These are phyloP conservation scores for Drosophila simulans DNA, from an alignment of 1,140 invertebrate genomes.

Conservation along the genomic window DNA sequence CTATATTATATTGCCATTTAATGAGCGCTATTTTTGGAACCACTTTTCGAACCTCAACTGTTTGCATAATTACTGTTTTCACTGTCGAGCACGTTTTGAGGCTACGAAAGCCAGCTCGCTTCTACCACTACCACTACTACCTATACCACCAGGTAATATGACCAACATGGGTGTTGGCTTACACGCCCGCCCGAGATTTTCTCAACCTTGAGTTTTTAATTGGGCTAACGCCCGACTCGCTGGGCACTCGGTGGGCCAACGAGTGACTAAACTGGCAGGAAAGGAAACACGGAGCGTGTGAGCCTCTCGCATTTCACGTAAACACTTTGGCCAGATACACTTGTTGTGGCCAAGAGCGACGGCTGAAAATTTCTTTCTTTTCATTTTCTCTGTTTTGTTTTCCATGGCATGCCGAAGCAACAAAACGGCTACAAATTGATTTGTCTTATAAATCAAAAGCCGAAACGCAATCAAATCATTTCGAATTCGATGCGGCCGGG, in stretches of 20 bases:
- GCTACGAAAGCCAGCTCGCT: conserved; percentile 53
- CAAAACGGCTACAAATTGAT: conserved; percentile 75
- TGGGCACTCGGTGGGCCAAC: conserved; percentile 17
- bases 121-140: conserved; percentile 1
- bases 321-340: conserved; percentile 31
- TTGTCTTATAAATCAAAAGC: conserved; percentile 72
- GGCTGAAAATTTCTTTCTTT: conserved; percentile 12
- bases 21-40: neutral
- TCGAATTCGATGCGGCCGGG: neutral
- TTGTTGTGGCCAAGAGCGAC: conserved; percentile 41
- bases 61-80: conserved; percentile 67
- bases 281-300: conserved; percentile 59
- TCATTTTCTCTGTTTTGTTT: conserved; percentile 37
- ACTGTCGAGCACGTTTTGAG: conserved; percentile 75
- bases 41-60: neutral
- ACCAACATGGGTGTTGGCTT: conserved; percentile 42
- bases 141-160: conserved; percentile 17
- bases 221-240: conserved; percentile 59
- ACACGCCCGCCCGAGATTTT: conserved; percentile 63
- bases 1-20: neutral
- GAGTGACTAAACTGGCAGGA: conserved; percentile 16
- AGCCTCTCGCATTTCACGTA: conserved; percentile 57
- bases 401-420: conserved; percentile 48
- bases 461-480: conserved; percentile 48
- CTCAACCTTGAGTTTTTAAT: conserved; percentile 78